Percentiles rank a stretch among this genome's conserved stretches.
These are phyloP conservation scores for Brachyptera risi DNA, from an alignment of 2,888 invertebrate species.

Conservation along the genomic window DNA sequence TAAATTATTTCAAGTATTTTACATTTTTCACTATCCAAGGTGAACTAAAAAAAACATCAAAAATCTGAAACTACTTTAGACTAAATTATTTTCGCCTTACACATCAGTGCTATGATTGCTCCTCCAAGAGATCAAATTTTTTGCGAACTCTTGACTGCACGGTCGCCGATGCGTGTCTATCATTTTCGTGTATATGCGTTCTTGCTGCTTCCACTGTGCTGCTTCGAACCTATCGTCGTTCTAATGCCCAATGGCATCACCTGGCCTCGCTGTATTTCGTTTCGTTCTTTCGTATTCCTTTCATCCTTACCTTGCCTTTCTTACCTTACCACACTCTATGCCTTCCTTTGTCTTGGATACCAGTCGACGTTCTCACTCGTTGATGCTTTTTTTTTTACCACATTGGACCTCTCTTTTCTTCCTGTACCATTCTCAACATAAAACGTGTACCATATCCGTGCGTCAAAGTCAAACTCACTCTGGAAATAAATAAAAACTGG, in stretches of 20 bases:
- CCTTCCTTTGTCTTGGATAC: slow-evolving; percentile 20
- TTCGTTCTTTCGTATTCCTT: not conserved
- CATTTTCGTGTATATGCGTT: not conserved
- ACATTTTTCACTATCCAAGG: too few relatives aligned
- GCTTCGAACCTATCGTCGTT: too few relatives aligned
- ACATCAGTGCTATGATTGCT: too few relatives aligned
- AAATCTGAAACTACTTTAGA: too few relatives aligned
- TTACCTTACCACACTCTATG: slow-evolving; percentile 8
- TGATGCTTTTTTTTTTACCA: not conserved
- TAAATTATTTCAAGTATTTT: too few relatives aligned
- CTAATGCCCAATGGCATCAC: slow-evolving; percentile 5
- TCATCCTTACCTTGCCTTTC: not conserved
- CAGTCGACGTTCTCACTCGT: slow-evolving; percentile 8
- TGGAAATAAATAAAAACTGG: not conserved
- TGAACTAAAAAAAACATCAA: too few relatives aligned
- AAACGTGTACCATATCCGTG: slow-evolving; percentile 7
- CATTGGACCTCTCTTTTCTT: slow-evolving; percentile 15
- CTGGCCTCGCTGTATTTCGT: slow-evolving; percentile 10
- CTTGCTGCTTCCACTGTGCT: not conserved
- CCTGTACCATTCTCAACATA: slow-evolving; percentile 22
- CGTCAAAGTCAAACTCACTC: slow-evolving; percentile 1
- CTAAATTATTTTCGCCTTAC: too few relatives aligned
- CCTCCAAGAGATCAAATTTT: not conserved
- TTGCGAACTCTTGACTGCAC: not conserved
- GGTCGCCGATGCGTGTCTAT: not conserved